Evolutionary conservation across 1,140 invertebrate species (phyloP), one percentile per base, ranked within the genome.

Genomic region (Gryllus bimaculatus): DNA sequence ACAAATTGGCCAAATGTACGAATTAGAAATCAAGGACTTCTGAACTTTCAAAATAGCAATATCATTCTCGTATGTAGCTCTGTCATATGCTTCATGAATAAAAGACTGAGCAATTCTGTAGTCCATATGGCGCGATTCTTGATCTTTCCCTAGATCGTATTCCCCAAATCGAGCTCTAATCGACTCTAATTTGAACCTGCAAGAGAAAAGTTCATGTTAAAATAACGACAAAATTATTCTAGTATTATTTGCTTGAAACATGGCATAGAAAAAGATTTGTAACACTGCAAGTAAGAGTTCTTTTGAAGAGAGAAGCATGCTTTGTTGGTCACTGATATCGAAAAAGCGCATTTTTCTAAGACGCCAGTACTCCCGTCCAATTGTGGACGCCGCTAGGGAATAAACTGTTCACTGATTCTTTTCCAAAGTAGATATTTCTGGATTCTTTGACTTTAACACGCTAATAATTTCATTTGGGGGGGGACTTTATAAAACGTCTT

Each of bases 1-100:
- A 84, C 95, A 96, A 74, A 96, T 91, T 0, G 94, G 94, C 90
- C 93, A 93, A 39, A 96, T 93, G 82, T 94, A 94, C 5, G 89
- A 90, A 81, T 92, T 92, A 83, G 94, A 95, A 6, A 88, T 86
- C 0, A 93, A 92, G 0, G 91, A 86, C 15, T 89, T 85, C 73
- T 90, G 87, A 8, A 96, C 86, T 83, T 91, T 92, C 26, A 96
- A 80, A n/a, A 96, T 89, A 0, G 93, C 92, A 77, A 96, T 92
- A 82, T 96, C 95, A 82, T 96, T 90, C 78, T 91, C 89, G 84
- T 93, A 94, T 12, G 88, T 92, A 8, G 87, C 83, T 0, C 86
- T 82, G 80, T 91, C 87, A 84, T 90, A 94, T 48, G 90, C 86
- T 75, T 88, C 85, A 83, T 95, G 93, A 15, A 89, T 85, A 0